phyloP scores from a whole-genome alignment of 1,140 invertebrate species.

The Caligus rogercresseyi region DNA sequence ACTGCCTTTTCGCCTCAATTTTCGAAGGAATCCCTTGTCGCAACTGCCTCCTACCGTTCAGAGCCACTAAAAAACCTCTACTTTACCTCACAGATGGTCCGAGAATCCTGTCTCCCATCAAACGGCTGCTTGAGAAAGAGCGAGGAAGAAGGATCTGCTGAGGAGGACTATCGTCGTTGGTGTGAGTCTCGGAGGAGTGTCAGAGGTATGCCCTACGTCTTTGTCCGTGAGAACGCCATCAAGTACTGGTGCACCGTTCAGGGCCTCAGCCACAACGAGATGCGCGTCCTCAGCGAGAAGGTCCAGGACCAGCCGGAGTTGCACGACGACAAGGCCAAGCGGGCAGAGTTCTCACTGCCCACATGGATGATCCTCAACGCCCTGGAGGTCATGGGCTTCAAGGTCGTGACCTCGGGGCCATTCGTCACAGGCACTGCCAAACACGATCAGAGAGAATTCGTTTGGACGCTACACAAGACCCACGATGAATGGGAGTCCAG shows the following conservation, averaged over 20 bases:
- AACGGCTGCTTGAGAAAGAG: background rate
- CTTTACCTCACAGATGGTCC: background rate
- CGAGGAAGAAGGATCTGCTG: background rate
- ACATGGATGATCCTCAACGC: conserved; percentile 18
- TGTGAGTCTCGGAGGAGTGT: background rate
- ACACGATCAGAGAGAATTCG: conserved; percentile 18
- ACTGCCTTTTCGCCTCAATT: background rate
- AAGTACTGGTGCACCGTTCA: conserved; percentile 20
- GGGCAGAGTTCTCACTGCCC: conserved; percentile 16
- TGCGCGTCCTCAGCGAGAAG: conserved; percentile 11
- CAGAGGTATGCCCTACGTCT: conserved; percentile 19
- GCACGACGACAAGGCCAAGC: conserved; percentile 10
- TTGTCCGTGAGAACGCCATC: conserved; percentile 19
- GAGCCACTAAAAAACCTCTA: too few relatives aligned
- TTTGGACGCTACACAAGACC: conserved; percentile 20
- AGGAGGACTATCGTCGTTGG: background rate
- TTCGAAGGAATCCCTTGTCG: background rate
- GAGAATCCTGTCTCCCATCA: background rate
- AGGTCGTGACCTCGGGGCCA: conserved; percentile 17
- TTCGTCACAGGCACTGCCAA: conserved; percentile 15
- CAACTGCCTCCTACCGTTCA: too few relatives aligned
- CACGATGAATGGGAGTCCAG: conserved; percentile 18
- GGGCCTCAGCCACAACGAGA: conserved; percentile 17
- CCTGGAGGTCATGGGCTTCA: conserved; percentile 20
- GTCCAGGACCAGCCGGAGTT: conserved; percentile 19